Evolutionary conservation across 1,140 invertebrate genomes (phyloP).

Genomic region (Hypsibius dujardini): DNA sequence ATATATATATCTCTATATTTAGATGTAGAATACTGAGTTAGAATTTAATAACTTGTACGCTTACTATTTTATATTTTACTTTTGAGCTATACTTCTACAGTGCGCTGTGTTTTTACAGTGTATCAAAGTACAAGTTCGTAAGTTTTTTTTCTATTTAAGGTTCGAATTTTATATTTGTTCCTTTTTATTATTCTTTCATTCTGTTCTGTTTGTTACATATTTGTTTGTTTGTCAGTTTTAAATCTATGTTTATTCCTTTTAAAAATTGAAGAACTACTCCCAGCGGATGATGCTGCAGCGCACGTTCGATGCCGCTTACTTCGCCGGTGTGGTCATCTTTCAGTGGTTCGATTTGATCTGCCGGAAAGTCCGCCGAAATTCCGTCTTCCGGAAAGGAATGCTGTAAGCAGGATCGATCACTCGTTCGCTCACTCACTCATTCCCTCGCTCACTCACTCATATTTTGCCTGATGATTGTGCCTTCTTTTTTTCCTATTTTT

Average conservation of each 20-base stretch:
- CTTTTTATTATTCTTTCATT: background rate
- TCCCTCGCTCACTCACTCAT: too few species aligned
- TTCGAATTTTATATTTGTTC: background rate
- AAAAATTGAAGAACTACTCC: slow-evolving; percentile 58
- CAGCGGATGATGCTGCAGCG: slow-evolving; percentile 86
- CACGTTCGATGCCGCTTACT: slow-evolving; percentile 96
- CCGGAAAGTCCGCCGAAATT: slow-evolving; percentile 89
- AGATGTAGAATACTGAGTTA: too few species aligned
- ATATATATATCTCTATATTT: too few species aligned
- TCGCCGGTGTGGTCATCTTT: slow-evolving; percentile 89
- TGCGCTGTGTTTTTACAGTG: too few species aligned
- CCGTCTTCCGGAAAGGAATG: slow-evolving; percentile 92
- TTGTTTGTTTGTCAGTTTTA: background rate
- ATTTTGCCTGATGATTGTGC: too few species aligned
- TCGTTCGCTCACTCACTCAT: too few species aligned
- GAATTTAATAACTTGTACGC: background rate
- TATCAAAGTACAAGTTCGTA: too few species aligned
- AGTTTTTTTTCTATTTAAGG: background rate
- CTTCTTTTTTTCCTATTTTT: background rate
- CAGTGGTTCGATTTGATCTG: slow-evolving; percentile 98
- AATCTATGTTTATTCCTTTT: background rate
- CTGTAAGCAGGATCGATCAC: slow-evolving; percentile 26
- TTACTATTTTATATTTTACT: too few species aligned
- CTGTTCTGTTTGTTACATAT: background rate
- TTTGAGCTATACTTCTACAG: too few species aligned